Base-by-base conservation (phyloP, 2,888 invertebrate species). In the Bellardia bayeri region DNA sequence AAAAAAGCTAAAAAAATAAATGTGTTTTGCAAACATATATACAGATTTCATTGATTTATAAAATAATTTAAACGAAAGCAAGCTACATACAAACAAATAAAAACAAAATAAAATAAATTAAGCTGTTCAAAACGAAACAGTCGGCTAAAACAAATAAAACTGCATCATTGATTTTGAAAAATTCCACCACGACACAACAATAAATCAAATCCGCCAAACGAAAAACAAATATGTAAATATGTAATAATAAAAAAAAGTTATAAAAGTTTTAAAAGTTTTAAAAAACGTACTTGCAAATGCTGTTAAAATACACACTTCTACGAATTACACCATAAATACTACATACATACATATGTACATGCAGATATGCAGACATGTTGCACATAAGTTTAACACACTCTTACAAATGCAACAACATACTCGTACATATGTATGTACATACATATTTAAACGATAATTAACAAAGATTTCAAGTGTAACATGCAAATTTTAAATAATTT, bases 391-490 rank as follows among this genome's bases (percentile, higher is more conserved):
- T 78, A 75, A 71, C 58, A 75, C 49, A 58, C 49, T 37, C 61
- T 64, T 63, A 68, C 68, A 79, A 79, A 61, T 49, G 68, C 75
- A 72, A 81, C 68, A 56, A 68, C 56, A 63, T 13, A 63, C 56
- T 23, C 23, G 23, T 30, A 51, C 66, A 82, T 9, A 82, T 68
- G 82, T 63, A 80, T 85, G 23, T 30, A 51, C 66, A 82, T 9
- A 82, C 72, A 86, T 63, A 80, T 85, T 81, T 63, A 45, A 85
- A 33, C 56, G 69, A 56, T 80, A 85, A 85, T 85, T 85, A 81
- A 84, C 76, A 84, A 79, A 85, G 69, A 85, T 87, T 87, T 87
- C 85, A 87, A 87, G 87, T 85, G 87, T 87, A 87, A 87, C 79
- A 87, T 87, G 85, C 82, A 85, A 87, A 87, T 85, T 85, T 82